Base-by-base conservation (phyloP, 2,888 invertebrate species). In the Diaprepes abbreviatus region DNA sequence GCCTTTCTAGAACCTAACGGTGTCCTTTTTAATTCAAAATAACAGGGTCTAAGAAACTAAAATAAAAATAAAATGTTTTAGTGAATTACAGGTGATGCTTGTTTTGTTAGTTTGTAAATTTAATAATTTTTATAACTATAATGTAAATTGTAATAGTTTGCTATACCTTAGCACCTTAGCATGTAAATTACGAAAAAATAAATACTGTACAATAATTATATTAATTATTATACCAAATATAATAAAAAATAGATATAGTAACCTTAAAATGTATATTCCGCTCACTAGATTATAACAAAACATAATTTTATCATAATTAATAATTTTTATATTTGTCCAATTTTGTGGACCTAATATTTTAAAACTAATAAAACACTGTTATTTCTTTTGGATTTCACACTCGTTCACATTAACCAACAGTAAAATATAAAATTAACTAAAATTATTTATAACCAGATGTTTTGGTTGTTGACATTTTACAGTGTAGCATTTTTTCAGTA, bases 151-250 rank as follows among this genome's bases (percentile, higher is more conserved):
- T 16, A 28, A 16, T 28, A 28, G 28, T 31, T 50, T 14, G 12
- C 16, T 10, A 7, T 48, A 48, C 10, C 3, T 48, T 48, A 48
- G 9, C 28, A 12, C 28, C 1, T 43, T 19, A 14, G 38, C 4
- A 7, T 50, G 28, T 50, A 50, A 50, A 9, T 28, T 50, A 12
- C 12, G 16, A 45, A 50, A 10, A 28, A 50, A 50, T 16, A 50
- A 50, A 50, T 50, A 14, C 12, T 50, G 48, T 50, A 50, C 48
- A 50, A 50, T 50, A 50, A 50, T 50, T 14, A 50, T 16, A 7
- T 28, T 14, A 31, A 28, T 31, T 50, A 31, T 48, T 17, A 24
- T 9, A 4, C 7, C 6, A 28, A 28, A 50, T 5, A 6, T 28
- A 28, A 5, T 28, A 7, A 14, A 50, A 28, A 9, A 24, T 50